Evolutionary conservation across 2,113 vertebrate genomes (phyloP).

Genomic region (Corythornis cristatus): DNA sequence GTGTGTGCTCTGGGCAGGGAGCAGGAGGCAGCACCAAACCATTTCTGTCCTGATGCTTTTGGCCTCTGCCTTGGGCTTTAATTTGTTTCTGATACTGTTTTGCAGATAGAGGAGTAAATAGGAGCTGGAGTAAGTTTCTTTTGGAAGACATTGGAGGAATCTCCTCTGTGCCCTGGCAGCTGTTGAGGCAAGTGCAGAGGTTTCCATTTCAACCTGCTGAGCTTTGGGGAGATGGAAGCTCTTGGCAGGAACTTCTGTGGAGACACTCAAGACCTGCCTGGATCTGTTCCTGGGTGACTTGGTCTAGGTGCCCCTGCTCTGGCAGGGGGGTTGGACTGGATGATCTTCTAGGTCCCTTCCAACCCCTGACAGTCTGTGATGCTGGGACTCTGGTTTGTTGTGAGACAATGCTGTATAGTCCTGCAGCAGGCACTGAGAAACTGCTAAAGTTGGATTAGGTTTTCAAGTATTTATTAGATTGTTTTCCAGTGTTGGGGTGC

Average conservation of each 20-base stretch:
- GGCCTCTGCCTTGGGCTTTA: not conserved
- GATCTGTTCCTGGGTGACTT: too few relatives aligned
- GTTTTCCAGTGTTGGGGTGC: not conserved
- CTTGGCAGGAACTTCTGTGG: not conserved
- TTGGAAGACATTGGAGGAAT: not conserved
- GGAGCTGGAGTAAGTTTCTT: not conserved
- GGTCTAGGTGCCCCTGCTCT: too few relatives aligned
- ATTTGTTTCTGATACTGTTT: not conserved
- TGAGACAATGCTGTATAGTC: not conserved
- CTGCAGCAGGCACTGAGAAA: rapidly evolving
- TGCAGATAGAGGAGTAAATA: not conserved
- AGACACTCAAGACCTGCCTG: too few relatives aligned
- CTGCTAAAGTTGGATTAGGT: not conserved
- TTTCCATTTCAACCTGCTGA: not conserved
- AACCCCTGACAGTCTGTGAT: too few relatives aligned
- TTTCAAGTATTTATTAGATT: not conserved
- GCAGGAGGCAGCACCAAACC: not conserved
- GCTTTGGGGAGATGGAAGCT: not conserved
- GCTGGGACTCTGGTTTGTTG: not conserved
- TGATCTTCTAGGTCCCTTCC: too few relatives aligned
- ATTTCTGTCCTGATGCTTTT: not conserved
- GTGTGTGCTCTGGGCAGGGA: rapidly evolving
- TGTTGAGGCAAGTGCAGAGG: not conserved
- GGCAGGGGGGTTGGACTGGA: too few relatives aligned
- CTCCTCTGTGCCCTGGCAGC: not conserved